These are phyloP conservation scores for Podocnemis expansa DNA, from an alignment of 2,113 vertebrate species.

Conservation along the genomic window DNA sequence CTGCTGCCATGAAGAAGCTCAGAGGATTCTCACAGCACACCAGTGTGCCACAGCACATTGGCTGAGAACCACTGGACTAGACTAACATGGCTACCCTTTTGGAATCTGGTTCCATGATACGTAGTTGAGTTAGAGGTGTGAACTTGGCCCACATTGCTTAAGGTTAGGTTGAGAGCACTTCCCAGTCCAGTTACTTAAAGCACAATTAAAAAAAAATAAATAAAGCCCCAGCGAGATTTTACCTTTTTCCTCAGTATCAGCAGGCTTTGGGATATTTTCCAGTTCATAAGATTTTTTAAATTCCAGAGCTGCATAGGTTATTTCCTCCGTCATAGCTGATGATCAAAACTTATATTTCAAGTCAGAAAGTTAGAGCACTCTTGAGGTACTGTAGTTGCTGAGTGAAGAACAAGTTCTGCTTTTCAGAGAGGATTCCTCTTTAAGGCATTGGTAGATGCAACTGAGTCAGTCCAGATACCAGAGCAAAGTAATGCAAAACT, in stretches of 20 bases:
- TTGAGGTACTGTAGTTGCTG: neutral
- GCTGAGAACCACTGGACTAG: no score
- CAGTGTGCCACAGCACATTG: no score
- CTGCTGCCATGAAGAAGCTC: no score
- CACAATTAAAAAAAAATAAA: neutral
- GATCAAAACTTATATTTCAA: neutral
- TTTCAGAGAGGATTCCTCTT: neutral
- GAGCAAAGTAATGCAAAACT: neutral
- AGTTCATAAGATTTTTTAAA: neutral
- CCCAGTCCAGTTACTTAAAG: neutral
- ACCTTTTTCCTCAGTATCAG: neutral
- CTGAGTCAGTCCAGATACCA: neutral
- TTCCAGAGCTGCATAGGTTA: neutral
- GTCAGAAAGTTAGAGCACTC: neutral
- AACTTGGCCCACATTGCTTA: neutral
- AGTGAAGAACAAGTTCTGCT: neutral
- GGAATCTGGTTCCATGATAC: neutral
- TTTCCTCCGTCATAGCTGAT: neutral
- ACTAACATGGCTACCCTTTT: no score
- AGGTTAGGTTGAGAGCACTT: neutral
- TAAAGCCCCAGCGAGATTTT: neutral
- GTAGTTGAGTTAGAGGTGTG: neutral
- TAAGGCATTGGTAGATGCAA: neutral
- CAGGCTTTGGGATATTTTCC: neutral
- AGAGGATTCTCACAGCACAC: no score